phyloP scores from a whole-genome alignment of 2,888 invertebrate genomes.

The Diarsia dahlii region DNA sequence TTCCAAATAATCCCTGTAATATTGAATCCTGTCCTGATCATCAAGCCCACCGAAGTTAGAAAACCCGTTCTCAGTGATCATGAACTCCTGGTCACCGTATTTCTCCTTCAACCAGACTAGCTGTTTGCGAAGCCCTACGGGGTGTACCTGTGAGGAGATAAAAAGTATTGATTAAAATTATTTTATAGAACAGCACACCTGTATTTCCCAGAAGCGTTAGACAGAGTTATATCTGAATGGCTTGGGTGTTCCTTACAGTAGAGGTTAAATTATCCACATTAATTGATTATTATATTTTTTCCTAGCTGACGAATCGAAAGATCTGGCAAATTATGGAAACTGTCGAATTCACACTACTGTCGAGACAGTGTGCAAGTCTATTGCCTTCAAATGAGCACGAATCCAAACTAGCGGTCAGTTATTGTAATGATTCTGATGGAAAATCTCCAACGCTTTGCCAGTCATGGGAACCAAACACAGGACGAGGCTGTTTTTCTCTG shows the following conservation, averaged over 20 bases:
- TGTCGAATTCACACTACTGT: no score
- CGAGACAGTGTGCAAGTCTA: background rate
- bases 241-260: background rate
- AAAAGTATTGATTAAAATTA: background rate
- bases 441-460: background rate
- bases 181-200: background rate
- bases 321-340: no score
- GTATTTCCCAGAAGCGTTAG: background rate
- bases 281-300: no score
- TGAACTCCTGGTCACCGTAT: constrained; percentile 77
- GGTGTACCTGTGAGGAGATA: constrained; percentile 34
- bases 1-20: constrained; percentile 70
- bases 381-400: background rate
- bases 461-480: background rate
- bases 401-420: background rate
- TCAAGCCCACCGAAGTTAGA: constrained; percentile 68
- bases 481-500: background rate
- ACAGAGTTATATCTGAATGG: background rate
- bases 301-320: no score
- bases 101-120: constrained; percentile 78
- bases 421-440: background rate
- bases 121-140: constrained; percentile 83
- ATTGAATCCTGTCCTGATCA: constrained; percentile 73
- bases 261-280: no score
- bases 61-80: constrained; percentile 86